These are phyloP conservation scores for Poliocrania exsul DNA, from an alignment of 2,797 vertebrate genomes.

Conservation along the genomic window DNA sequence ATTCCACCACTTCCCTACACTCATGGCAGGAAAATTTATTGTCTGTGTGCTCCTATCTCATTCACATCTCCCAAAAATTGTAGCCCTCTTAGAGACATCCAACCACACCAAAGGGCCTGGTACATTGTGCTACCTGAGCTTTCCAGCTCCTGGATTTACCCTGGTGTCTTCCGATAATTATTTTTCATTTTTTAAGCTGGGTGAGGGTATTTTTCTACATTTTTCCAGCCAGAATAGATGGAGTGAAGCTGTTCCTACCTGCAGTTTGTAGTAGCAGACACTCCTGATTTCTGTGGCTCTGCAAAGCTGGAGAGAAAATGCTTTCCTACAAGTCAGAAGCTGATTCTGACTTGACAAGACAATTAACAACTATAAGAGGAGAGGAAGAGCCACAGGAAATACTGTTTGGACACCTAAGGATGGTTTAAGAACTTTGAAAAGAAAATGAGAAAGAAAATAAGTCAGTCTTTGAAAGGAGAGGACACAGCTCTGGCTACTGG, in stretches of 20 bases:
- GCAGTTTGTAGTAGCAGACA: neutral
- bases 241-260: neutral
- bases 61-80: rapidly evolving
- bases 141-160: neutral
- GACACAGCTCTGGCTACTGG: neutral
- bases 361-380: neutral
- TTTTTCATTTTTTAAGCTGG: neutral
- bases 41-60: neutral
- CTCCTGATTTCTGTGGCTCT: neutral
- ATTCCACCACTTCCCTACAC: neutral
- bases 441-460: neutral
- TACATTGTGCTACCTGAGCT: neutral
- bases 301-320: neutral
- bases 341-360: neutral
- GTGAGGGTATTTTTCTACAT: neutral
- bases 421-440: neutral
- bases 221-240: neutral
- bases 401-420: neutral
- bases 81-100: neutral
- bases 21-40: neutral
- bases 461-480: neutral
- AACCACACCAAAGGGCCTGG: neutral
- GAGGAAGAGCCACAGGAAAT: neutral
- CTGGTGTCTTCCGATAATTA: neutral
- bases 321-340: neutral